Base-by-base conservation (phyloP, 37 sponge, comb jelly and placozoan genomes). In the Ephydatia muelleri region DNA sequence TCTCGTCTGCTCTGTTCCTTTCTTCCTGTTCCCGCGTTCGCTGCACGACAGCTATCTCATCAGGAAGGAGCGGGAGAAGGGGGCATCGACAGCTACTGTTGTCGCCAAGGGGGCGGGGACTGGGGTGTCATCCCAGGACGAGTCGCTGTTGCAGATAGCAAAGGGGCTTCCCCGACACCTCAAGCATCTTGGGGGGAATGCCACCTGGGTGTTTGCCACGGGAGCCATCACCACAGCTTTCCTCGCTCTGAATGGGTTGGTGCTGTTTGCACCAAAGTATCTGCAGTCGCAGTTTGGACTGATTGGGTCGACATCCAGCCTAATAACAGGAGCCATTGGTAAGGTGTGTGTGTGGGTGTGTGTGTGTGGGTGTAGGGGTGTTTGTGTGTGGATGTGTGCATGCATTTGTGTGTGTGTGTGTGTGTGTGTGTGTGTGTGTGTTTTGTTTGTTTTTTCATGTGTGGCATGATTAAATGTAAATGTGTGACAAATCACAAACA, bases 21-120 rank as follows among this genome's bases (percentile, higher is more conserved):
- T 96, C 75, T 72, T 96, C 65, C 74, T 90, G 83, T 96, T 82
- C 66, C 96, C 96, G 30, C 81, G 84, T 11, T 67, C 67, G 21
- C 86, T 93, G 30, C 86, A 88, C 0, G 73, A 88, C 65, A 88
- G 86, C 65, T 26, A 80, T 1, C 38, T 32, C 0, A 68, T 91
- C 12, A 70, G 67, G 28, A 26, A 70, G 38, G 83, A 80, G 40
- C 31, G 96, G 14, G 40, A 80, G 34, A 72, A 80, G 82, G 57
- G 68, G 22, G 68, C 57, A 1, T 57, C 76, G 72, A 28, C 16
- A 5, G 8, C 47, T 4, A 4, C 47, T 8, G 8, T 8, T 43
- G 47, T 8, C 47, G 8, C 47, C 47, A 43, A 11, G 6, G 8
- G 6, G 6, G 19, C 57, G 16, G 16, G 0, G 57, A 57, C 57